Base-by-base conservation (phyloP, 2,888 invertebrate species). In the Gerosis bhagava region DNA sequence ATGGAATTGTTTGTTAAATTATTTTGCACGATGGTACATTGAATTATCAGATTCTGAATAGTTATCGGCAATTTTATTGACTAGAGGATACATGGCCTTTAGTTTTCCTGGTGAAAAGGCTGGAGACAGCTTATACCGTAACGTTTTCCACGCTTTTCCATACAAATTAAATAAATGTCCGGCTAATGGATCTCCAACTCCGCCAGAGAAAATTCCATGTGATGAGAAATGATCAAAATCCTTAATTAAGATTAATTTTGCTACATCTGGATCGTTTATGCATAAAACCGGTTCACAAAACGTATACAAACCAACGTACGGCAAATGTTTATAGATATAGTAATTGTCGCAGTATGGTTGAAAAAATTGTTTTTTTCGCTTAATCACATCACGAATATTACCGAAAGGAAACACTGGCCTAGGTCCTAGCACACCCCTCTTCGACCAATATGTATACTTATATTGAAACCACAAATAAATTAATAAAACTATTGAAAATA, bases 101-200 rank as follows among this genome's bases (percentile, higher is more conserved):
- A 94, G 70, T 70, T 93, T 94, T 5, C 91, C 92, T 0, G 93
- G 90, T 0, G 94, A 91, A 63, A 94, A 94, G 0, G 92, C 90
- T 0, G 94, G 92, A 0, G 93, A 90, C 60, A 94, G 73, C 59
- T 93, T 93, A 0, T 86, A 57, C 10, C 94, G 83, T 16, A 94
- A 69, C 35, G 79, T 84, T 62, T 90, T 92, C 94, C 94, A 94
- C 37, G 89, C 81, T 5, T 88, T 75, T 0, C 91, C 92, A 34
- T 83, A 80, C 29, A 91, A 65, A 47, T 90, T 83, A 58, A 93
- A 92, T 3, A 94, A 67, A 67, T 92, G 91, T 0, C 86, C 91
- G 5, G 92, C 90, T 24, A 93, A 56, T 0, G 91, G 92, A 68
- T 93, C 92, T 11, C 90, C 87, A 10, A 87, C 73, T 40, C 92